Evolutionary conservation across 2,888 invertebrate species (phyloP), one percentile per base, ranked within the genome.

Genomic region (Seira ritae): DNA sequence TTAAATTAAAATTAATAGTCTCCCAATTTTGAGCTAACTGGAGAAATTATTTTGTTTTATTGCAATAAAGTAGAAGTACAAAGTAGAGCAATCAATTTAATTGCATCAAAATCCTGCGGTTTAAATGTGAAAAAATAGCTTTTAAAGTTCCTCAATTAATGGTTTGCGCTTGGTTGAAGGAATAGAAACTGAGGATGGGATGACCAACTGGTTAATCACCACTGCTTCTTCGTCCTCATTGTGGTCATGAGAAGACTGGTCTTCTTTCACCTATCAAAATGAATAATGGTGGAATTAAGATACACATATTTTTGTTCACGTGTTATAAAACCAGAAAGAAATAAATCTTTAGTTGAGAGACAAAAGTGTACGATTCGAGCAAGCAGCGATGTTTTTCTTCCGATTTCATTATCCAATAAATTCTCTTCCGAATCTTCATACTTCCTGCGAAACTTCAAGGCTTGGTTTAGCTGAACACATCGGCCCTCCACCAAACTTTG

Each of bases 331-430:
- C 12, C 42, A 8, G 42, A 42, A 12, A 8, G 12, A 42, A 42
- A 6, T 42, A 42, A n/a, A n/a, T n/a, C n/a, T n/a, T n/a, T n/a
- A n/a, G n/a, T n/a, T n/a, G n/a, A n/a, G n/a, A n/a, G n/a, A n/a
- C n/a, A n/a, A n/a, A n/a, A n/a, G n/a, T n/a, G n/a, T 68, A 74
- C 80, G 60, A 80, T 80, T 23, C 74, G 20, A 15, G 68, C 74
- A 10, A 80, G 23, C 17, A 80, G 22, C 1, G 80, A 80, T 1
- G 19, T 20, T 17, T 17, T 68, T 15, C 68, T 46, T 10, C 10
- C 20, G 19, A 69, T 65, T 31, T 67, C 73, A 24, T 74, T 69
- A 17, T 73, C 72, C 68, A 72, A 17, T n/a, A 80, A 31, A 10
- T 19, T n/a, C 1, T 19, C 37, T 20, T 6, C 55, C 1, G 19